phyloP scores from a whole-genome alignment of 1,140 invertebrate species.

The Meloidogyne floridensis region DNA sequence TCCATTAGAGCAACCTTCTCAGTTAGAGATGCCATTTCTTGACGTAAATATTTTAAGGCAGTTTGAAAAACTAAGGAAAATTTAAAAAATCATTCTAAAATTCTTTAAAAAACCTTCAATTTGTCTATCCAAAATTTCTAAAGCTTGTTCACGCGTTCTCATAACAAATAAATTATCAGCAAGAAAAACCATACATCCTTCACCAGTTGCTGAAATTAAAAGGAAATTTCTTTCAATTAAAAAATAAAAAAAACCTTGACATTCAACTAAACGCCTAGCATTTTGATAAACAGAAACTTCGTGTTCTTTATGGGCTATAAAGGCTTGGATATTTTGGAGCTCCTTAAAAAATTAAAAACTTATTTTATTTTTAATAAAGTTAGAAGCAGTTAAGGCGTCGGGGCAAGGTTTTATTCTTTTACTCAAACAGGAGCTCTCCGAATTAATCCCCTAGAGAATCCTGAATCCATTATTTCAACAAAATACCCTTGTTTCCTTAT shows the following conservation, averaged over 20 bases:
- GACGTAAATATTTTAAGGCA: conserved; percentile 1
- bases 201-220: conserved; percentile 15
- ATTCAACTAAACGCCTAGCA: conserved; percentile 19
- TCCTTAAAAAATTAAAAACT: conserved; percentile 4
- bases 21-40: conserved; percentile 22
- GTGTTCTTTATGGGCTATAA: conserved; percentile 27
- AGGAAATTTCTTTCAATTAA: not conserved
- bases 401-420: no score
- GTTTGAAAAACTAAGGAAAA: conserved; percentile 3
- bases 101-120: conserved; percentile 33
- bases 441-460: no score
- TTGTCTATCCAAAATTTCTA: conserved; percentile 34
- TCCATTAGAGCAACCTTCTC: conserved; percentile 21
- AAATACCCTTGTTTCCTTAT: no score
- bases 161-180: conserved; percentile 46
- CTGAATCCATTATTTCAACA: no score
- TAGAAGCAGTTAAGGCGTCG: no score
- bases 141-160: conserved; percentile 21
- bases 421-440: no score
- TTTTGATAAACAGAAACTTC: conserved; percentile 28
- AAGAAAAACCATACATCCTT: conserved; percentile 36
- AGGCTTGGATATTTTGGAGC: conserved; percentile 27
- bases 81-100: conserved; percentile 8
- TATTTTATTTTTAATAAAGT: no score
- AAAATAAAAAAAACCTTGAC: not conserved